Base-by-base conservation (phyloP, 2,888 invertebrate species). In the Camponotus fellah region DNA sequence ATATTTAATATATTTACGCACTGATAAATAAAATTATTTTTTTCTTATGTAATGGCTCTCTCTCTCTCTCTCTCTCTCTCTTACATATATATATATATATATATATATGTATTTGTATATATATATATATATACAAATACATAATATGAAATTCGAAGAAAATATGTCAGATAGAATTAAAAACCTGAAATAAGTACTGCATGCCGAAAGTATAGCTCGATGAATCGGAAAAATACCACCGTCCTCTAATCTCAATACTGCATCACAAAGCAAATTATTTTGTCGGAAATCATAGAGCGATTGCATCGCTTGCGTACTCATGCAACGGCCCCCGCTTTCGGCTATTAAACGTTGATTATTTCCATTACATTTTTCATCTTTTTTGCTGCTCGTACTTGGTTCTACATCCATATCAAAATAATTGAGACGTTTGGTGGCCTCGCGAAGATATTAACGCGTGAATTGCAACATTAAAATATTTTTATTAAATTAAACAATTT, bases 181-280 rank as follows among this genome's bases (percentile, higher is more conserved):
- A 98, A 95, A 98, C 98, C 97, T 96, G 95, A 99, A 99, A 95
- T 98, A 99, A 60, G 97, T 97, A 93, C 99, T 99, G 95, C 98
- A 98, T 82, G 98, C 97, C 85, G 98, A 97, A 91, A 98, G 96
- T 90, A 98, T 97, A 83, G 97, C 97, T 87, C 98, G 96, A 95
- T 99, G 99, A 77, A 99, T 97, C 58, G 97, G 97, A 93, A 98
- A 98, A 86, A 96, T 96, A 76, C 97, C 96, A 85, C 97, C 98
- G 94, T 98, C 98, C 91, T 98, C 97, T 81, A 98, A 96, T 87
- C 97, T 96, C 90, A 98, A 96, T 58, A 97, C 96, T 6, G 98
- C 98, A 95, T 99, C 99, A 95, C 98, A 98, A 64, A 98, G 96
- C 91, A 98, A 96, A 93, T 98, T 97, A 92, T 97, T 97, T 94